Evolutionary conservation across 1,140 invertebrate genomes (phyloP).

Genomic region (Cotesia glomerata): DNA sequence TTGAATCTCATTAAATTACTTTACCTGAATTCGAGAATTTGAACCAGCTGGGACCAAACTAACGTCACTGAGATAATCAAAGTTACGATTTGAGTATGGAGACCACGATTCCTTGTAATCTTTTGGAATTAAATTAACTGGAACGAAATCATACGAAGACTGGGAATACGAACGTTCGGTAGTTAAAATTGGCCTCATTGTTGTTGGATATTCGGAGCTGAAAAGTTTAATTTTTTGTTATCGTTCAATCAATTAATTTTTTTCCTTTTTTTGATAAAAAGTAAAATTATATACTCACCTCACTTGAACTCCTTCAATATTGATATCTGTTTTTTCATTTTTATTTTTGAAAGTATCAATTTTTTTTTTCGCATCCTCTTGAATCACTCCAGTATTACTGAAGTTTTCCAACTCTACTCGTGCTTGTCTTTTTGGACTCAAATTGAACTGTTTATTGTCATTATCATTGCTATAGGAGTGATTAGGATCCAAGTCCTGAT

Average conservation of each 20-base stretch:
- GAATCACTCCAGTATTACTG: conserved; percentile 48
- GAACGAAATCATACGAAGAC: conserved; percentile 56
- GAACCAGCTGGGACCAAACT: conserved; percentile 58
- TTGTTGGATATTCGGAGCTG: conserved; percentile 57
- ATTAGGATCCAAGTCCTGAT: conserved; percentile 37
- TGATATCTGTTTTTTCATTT: conserved; percentile 42
- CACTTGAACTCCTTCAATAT: conserved; percentile 52
- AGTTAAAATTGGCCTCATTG: conserved; percentile 56
- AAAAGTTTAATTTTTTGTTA: conserved; percentile 26
- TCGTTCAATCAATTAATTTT: background rate
- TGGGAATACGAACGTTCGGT: conserved; percentile 47
- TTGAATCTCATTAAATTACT: background rate
- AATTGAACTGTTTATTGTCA: conserved; percentile 31
- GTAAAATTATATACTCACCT: conserved; percentile 40
- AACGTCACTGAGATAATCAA: conserved; percentile 56
- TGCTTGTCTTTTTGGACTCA: conserved; percentile 43
- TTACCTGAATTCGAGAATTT: conserved; percentile 58
- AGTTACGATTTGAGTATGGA: conserved; percentile 47
- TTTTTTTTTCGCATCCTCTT: conserved; percentile 47
- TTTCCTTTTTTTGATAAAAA: background rate
- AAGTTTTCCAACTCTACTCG: conserved; percentile 55
- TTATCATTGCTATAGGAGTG: conserved; percentile 39
- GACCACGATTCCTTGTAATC: conserved; percentile 49
- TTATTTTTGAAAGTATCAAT: conserved; percentile 38
- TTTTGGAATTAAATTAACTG: conserved; percentile 59